A percentile compares a stretch with the other conserved stretches of the same genome.
These are phyloP conservation scores for Morpho deidamia DNA, from an alignment of 2,888 invertebrate species.

Conservation along the genomic window DNA sequence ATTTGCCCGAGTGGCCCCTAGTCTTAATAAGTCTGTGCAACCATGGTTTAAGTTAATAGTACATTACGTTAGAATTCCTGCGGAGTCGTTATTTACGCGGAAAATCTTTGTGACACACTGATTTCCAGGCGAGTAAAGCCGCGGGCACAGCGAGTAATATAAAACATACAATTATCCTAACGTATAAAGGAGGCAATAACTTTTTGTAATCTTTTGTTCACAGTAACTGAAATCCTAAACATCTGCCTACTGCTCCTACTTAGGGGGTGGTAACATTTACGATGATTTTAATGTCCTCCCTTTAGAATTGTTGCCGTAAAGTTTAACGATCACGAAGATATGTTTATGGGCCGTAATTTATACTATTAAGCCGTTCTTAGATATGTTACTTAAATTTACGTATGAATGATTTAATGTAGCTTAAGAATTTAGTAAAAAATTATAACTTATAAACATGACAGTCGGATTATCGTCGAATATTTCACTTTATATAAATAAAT, in stretches of 20 bases:
- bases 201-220: neutral
- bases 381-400: slow-evolving; percentile 32
- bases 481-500: too few relatives aligned
- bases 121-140: too few relatives aligned
- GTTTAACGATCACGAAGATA: slow-evolving; percentile 47
- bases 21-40: too few relatives aligned
- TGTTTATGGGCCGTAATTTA: slow-evolving; percentile 60
- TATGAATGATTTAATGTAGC: slow-evolving; percentile 26
- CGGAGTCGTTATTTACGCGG: too few relatives aligned
- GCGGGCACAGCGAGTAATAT: too few relatives aligned
- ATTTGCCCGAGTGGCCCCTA: too few relatives aligned
- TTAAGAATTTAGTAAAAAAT: neutral
- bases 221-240: slow-evolving; percentile 9
- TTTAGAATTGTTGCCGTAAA: slow-evolving; percentile 51
- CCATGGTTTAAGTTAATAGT: too few relatives aligned
- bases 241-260: slow-evolving; percentile 26
- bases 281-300: slow-evolving; percentile 48
- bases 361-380: slow-evolving; percentile 44
- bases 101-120: too few relatives aligned
- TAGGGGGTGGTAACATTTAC: slow-evolving; percentile 53
- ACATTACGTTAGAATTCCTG: too few relatives aligned
- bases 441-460: too few relatives aligned
- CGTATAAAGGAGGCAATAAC: neutral
- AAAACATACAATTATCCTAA: too few relatives aligned
- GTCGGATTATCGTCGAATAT: too few relatives aligned